These are phyloP conservation scores for Aelia acuminata DNA, from an alignment of 2,888 invertebrate genomes.

Conservation along the genomic window DNA sequence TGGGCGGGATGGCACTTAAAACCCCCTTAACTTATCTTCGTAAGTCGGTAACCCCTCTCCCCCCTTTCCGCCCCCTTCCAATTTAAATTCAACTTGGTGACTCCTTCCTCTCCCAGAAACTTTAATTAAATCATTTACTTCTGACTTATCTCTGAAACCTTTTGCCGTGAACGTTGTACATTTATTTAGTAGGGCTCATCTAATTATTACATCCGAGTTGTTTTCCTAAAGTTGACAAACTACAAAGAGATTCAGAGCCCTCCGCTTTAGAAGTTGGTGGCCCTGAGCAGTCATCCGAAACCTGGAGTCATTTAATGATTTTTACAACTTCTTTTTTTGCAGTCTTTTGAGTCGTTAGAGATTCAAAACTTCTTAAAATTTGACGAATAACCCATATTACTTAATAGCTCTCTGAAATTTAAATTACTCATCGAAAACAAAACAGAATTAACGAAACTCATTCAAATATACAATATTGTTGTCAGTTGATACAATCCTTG, in stretches of 20 bases:
- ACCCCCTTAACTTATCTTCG: not conserved
- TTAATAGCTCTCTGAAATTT: no score
- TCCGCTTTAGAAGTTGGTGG: conserved; percentile 17
- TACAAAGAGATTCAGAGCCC: not conserved
- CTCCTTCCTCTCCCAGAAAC: conserved; percentile 9
- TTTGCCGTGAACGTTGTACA: conserved; percentile 34
- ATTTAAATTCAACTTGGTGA: conserved; percentile 43
- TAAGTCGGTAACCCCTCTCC: not conserved
- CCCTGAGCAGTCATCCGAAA: not conserved
- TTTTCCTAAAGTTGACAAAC: conserved; percentile 6
- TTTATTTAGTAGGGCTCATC: conserved; percentile 50
- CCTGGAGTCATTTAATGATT: not conserved
- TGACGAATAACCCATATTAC: no score
- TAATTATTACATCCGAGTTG: conserved; percentile 51
- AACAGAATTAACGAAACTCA: no score
- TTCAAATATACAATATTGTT: no score
- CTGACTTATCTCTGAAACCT: conserved; percentile 37
- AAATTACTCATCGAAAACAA: no score
- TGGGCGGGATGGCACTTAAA: not conserved
- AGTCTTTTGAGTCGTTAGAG: no score
- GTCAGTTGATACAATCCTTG: no score
- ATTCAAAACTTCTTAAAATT: no score
- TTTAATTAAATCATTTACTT: conserved; percentile 48
- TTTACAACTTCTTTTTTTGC: not conserved
- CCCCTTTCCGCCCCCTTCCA: not conserved